Conservation (phyloP, 2,797 vertebrate genomes). For the Brachymystax lenok region DNA sequence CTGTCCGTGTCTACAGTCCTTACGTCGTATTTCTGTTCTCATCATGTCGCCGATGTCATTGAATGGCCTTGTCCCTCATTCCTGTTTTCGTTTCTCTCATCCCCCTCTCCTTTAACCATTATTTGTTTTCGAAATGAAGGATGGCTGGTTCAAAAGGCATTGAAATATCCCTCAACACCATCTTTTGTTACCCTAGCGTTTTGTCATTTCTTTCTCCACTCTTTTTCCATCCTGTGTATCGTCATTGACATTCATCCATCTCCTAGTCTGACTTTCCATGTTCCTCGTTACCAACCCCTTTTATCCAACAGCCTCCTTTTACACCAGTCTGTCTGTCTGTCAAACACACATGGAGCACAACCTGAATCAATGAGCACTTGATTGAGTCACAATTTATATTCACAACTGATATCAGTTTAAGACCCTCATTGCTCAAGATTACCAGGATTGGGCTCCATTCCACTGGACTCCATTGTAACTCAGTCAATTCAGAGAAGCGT, state of each 20-base stretch:
- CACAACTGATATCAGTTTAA: too few relatives aligned
- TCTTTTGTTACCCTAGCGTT: neutral
- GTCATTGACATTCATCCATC: conserved; percentile 24
- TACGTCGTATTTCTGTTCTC: neutral
- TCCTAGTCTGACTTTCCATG: conserved; percentile 18
- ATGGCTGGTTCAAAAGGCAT: neutral
- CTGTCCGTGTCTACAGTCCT: neutral
- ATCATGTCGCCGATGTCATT: neutral
- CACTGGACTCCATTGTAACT: too few relatives aligned
- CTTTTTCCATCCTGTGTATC: neutral
- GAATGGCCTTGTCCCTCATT: neutral
- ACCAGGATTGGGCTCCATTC: too few relatives aligned
- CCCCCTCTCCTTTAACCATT: neutral
- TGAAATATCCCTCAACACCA: neutral
- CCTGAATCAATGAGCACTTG: neutral
- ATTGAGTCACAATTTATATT: neutral
- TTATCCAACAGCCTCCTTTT: neutral
- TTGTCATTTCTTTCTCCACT: conserved; percentile 16
- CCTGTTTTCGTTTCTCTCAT: neutral
- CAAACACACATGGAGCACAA: neutral
- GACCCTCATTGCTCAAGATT: too few relatives aligned
- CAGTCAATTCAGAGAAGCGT: too few relatives aligned
- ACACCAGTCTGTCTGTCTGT: conserved; percentile 23
- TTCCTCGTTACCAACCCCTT: neutral
- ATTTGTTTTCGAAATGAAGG: neutral